Evolutionary conservation across 2,888 invertebrate species (phyloP), one percentile per base, ranked within the genome.

Genomic region (Bombyx huttoni): DNA sequence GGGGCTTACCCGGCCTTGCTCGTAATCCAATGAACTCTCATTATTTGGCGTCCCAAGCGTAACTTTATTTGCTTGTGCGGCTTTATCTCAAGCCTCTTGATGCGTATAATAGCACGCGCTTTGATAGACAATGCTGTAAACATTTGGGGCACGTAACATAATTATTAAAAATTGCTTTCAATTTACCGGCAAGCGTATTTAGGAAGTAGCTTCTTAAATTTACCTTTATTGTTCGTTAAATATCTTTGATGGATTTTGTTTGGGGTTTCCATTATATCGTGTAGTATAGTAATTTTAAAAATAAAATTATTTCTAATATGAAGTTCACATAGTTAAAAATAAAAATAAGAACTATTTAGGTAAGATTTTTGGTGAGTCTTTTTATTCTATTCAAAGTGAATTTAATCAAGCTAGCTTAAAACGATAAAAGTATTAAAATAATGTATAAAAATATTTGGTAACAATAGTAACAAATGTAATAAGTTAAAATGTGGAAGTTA

Each of bases 1-100:
- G 76, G 74, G 77, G 84, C 76, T 76, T 77, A 74, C 61, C 64
- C 75, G 78, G 77, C 76, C 80, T 66, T 67, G 62, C 64, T 58
- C 63, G 67, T 87, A 88, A 88, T 88, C 88, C 87, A 85, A 87
- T 87, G 82, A 81, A 83, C 73, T 82, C 82, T 83, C 81, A 85
- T 87, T 87, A 86, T 69, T 54, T 70, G 65, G 75, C 85, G 84
- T 81, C 84, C 77, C 70, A 74, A 73, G 66, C 67, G 72, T 63
- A 79, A 82, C 75, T 76, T 87, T 88, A 85, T 87, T 87, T 88
- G 81, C 80, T 78, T 68, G 59, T 65, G 71, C 63, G 73, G 83
- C 78, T 81, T 75, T 75, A 63, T 61, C 55, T 57, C 64, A 69
- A 83, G 79, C 84, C 84, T 78, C 75, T 73, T 73, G 72, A 73